A percentile compares a stretch with the other conserved stretches of the same genome.
phyloP scores from a whole-genome alignment of 2,888 invertebrate genomes.

The Trichogramma dendrolimi region DNA sequence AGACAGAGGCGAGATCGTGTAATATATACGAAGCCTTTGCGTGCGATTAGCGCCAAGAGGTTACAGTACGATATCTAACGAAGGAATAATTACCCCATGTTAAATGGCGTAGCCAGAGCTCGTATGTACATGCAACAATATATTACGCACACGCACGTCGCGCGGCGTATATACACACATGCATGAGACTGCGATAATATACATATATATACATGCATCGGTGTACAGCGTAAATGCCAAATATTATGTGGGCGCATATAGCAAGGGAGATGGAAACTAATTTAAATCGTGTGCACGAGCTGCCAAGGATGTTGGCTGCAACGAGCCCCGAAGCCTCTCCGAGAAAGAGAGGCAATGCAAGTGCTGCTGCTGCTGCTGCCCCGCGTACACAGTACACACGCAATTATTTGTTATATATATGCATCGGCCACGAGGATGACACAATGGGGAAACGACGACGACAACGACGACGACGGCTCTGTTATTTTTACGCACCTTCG shows the following conservation, averaged over 20 bases:
- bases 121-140: neutral
- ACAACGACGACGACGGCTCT: neutral
- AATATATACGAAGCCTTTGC: neutral
- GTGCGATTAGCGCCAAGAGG: neutral
- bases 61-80: too few species aligned
- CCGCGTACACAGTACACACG: too few species aligned
- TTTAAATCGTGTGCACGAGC: neutral
- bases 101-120: too few species aligned
- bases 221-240: neutral
- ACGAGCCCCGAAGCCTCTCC: too few species aligned
- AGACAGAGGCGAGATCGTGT: too few species aligned
- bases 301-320: too few species aligned
- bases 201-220: neutral
- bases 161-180: conserved; percentile 4
- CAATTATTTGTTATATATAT: too few species aligned
- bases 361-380: too few species aligned
- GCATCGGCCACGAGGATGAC: conserved; percentile 7
- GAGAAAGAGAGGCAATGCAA: too few species aligned
- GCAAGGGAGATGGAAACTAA: neutral
- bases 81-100: too few species aligned
- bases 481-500: too few species aligned
- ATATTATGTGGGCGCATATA: conserved; percentile 8
- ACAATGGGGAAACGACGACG: neutral
- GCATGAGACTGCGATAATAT: neutral
- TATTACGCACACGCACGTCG: neutral